Evolutionary conservation across 2,888 invertebrate genomes (phyloP).

Genomic region (Acleris sparsana): DNA sequence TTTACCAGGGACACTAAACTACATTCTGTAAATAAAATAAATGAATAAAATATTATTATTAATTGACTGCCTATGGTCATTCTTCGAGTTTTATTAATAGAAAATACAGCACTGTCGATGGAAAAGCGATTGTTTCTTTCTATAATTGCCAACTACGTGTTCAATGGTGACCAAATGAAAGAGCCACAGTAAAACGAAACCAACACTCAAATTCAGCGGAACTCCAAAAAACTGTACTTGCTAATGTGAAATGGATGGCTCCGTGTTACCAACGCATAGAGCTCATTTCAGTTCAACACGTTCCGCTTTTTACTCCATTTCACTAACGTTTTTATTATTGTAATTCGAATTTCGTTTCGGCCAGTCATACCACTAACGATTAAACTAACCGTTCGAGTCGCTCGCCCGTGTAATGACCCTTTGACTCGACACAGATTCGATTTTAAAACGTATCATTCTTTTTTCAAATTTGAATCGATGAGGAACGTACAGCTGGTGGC

Average conservation of each 20-base stretch:
- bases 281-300: constrained; percentile 6
- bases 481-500: background rate
- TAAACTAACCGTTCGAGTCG: constrained; percentile 27
- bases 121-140: background rate
- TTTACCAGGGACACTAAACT: too few relatives aligned
- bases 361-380: constrained; percentile 35
- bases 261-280: background rate
- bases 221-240: constrained; percentile 8
- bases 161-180: background rate
- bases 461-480: background rate
- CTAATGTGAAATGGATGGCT: constrained; percentile 9
- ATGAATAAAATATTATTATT: too few relatives aligned
- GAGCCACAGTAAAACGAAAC: background rate
- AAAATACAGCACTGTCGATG: too few relatives aligned
- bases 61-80: too few relatives aligned
- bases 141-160: background rate
- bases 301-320: constrained; percentile 9
- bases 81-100: too few relatives aligned
- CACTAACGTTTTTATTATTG: constrained; percentile 36
- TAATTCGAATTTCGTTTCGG: constrained; percentile 32
- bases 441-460: constrained; percentile 25
- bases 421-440: constrained; percentile 33
- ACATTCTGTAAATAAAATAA: too few relatives aligned
- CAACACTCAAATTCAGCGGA: constrained; percentile 8
- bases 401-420: constrained; percentile 33